These are phyloP conservation scores for Stratiomys singularior DNA, from an alignment of 2,888 invertebrate genomes.

Conservation along the genomic window DNA sequence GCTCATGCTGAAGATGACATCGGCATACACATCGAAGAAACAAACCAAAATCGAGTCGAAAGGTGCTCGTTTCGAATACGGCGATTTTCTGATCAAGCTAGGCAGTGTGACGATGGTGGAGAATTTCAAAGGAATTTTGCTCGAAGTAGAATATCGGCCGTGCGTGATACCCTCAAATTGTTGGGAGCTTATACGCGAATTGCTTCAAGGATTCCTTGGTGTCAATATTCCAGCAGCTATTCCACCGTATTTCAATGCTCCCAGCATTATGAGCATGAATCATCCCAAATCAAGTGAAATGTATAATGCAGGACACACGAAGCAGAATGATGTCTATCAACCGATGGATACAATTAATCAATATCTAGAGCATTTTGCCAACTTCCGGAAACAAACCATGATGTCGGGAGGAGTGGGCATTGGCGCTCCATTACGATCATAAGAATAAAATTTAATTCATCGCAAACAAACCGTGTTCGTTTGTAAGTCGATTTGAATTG, in stretches of 20 bases:
- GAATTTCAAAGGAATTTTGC: slow-evolving; percentile 91
- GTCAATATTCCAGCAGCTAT: slow-evolving; percentile 77
- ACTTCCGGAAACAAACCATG: slow-evolving; percentile 80
- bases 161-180: slow-evolving; percentile 89
- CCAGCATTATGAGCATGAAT: slow-evolving; percentile 61
- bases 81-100: slow-evolving; percentile 93
- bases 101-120: slow-evolving; percentile 93
- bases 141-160: slow-evolving; percentile 94
- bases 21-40: slow-evolving; percentile 89
- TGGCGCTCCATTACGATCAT: slow-evolving; percentile 23
- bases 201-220: slow-evolving; percentile 90
- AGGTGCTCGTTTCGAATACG: slow-evolving; percentile 86
- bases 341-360: slow-evolving; percentile 94
- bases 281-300: slow-evolving; percentile 62
- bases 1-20: slow-evolving; percentile 88
- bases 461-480: neutral
- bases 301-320: slow-evolving; percentile 68
- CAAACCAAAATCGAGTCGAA: slow-evolving; percentile 90
- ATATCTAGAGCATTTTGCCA: slow-evolving; percentile 92
- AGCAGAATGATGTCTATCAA: slow-evolving; percentile 86
- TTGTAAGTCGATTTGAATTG: neutral
- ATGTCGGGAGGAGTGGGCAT: slow-evolving; percentile 53
- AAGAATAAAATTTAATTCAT: slow-evolving; percentile 4
- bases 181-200: slow-evolving; percentile 92
- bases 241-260: slow-evolving; percentile 70